These are phyloP conservation scores for Sebastes schlegelii DNA, from an alignment of 2,113 vertebrate species.

Conservation along the genomic window DNA sequence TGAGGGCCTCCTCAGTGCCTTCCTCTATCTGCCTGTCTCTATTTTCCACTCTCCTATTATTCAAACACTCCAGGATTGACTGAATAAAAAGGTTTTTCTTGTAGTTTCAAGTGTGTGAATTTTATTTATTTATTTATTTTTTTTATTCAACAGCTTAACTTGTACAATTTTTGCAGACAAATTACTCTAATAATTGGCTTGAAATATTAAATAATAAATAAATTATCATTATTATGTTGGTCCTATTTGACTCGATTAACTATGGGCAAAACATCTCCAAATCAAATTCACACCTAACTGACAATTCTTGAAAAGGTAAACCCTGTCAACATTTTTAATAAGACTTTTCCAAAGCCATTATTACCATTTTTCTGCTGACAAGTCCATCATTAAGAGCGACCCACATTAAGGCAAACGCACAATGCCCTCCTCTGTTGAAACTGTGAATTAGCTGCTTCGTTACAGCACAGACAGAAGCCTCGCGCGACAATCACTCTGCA, in stretches of 20 bases:
- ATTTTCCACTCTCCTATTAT: slow-evolving; percentile 45
- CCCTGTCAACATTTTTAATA: slow-evolving; percentile 2
- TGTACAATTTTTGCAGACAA: background rate
- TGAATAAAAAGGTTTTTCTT: slow-evolving; percentile 27
- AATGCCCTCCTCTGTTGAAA: slow-evolving; percentile 63
- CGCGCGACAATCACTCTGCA: slow-evolving; percentile 25
- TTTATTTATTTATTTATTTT: background rate
- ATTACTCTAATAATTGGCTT: background rate
- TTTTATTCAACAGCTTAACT: background rate
- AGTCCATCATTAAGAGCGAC: slow-evolving; percentile 28
- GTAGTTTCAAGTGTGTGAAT: slow-evolving; percentile 8
- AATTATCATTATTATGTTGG: background rate
- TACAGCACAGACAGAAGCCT: slow-evolving; percentile 37
- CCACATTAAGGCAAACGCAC: slow-evolving; percentile 43
- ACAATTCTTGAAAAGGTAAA: slow-evolving; percentile 17
- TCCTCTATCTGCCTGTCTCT: slow-evolving; percentile 63
- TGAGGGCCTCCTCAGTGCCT: slow-evolving; percentile 60
- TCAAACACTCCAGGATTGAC: slow-evolving; percentile 44
- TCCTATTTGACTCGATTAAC: background rate
- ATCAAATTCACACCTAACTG: background rate
- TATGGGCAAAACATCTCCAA: background rate
- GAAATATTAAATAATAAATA: background rate
- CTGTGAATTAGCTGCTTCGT: slow-evolving; percentile 61
- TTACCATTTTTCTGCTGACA: slow-evolving; percentile 7
- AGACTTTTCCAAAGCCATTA: background rate